Evolutionary conservation across 35 echinoderm and acorn worm species (phyloP).

Genomic region (Apostichopus japonicus): DNA sequence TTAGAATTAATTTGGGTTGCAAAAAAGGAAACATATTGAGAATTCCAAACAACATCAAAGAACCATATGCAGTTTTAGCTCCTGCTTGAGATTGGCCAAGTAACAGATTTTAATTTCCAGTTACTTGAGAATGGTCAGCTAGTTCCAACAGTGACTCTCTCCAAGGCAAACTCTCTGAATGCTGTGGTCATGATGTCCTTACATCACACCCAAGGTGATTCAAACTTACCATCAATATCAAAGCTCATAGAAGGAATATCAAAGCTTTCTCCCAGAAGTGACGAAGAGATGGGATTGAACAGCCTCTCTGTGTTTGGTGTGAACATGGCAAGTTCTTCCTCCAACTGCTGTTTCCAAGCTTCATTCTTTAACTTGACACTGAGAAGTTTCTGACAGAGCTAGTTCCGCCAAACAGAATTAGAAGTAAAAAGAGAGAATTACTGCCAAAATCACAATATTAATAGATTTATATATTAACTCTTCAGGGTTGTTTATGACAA

Average conservation of each 20-base stretch:
- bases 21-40: no score
- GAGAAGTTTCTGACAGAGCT: slow-evolving; percentile 71
- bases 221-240: slow-evolving; percentile 84
- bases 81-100: no score
- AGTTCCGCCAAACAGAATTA: neutral
- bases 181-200: no score
- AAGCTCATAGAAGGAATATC: slow-evolving; percentile 95
- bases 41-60: no score
- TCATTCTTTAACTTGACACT: slow-evolving; percentile 74
- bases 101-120: no score
- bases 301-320: slow-evolving; percentile 90
- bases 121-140: no score
- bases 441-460: no score
- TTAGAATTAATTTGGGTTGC: no score
- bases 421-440: neutral
- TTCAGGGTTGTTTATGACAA: neutral
- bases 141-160: no score
- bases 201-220: no score
- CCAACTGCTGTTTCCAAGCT: slow-evolving; percentile 74
- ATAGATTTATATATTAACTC: neutral
- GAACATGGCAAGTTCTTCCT: slow-evolving; percentile 92
- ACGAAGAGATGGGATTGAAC: slow-evolving; percentile 69
- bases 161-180: no score
- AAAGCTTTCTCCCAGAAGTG: slow-evolving; percentile 84
- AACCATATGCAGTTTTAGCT: no score